Evolutionary conservation across 2,888 invertebrate genomes (phyloP), one percentile per base, ranked within the genome.

Genomic region (Lasioglossum calceatum): DNA sequence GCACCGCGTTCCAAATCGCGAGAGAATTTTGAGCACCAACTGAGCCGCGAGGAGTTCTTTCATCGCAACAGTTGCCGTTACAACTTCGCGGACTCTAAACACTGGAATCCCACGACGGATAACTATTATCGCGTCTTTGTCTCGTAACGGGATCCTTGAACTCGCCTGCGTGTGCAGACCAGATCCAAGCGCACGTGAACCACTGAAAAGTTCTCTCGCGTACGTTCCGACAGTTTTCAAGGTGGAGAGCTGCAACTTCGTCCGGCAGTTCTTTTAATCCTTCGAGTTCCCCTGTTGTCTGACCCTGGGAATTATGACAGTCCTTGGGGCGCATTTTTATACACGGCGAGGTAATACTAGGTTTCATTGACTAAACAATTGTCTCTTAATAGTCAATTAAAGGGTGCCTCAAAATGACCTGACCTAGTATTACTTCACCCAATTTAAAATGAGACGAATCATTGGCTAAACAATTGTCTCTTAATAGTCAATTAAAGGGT

Each of bases 211-310:
- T 70, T 70, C 70, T 70, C 70, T 23, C 39, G 23, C 23, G 36
- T 39, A 36, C 32, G 70, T 39, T 70, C 70, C 36, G 39, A 23
- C 39, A 70, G 70, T 70, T 70, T 70, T 70, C 70, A 70, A 70
- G 70, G 70, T 39, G 39, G 39, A 39, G 70, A 23, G 23, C 36
- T 39, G 39, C 16, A 70, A 70, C 67, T 67, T 23, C 70, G 23
- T 70, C 39, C 1, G 10, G 12, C 1, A 70, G 70, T 23, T 39
- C 36, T 39, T 70, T 70, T 70, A 70, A 70, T 70, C 70, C 70
- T 39, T 36, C 4, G 23, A 39, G 23, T 70, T 70, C 39, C 23
- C 4, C 4, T 70, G 39, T 70, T 39, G 19, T 10, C 36, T n/a
- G 36, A 36, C 1, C 67, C 23, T 39, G 39, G 36, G 67, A 67